Evolutionary conservation across 2,113 vertebrate genomes (phyloP).

Genomic region (Diadophis punctatus): DNA sequence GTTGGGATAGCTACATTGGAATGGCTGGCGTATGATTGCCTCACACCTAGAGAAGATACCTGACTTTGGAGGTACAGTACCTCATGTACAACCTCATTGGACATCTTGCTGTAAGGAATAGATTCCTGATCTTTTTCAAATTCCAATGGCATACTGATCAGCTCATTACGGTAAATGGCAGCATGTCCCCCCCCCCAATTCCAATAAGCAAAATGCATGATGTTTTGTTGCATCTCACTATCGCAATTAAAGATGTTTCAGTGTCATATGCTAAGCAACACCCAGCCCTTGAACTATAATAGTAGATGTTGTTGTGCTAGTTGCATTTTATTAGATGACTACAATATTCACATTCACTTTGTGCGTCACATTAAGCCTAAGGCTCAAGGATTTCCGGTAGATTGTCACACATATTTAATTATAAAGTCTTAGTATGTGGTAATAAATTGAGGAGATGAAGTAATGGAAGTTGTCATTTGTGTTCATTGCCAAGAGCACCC

Average conservation of each 20-base stretch:
- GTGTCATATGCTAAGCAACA: background rate
- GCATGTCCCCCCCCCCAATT: background rate
- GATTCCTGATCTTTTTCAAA: background rate
- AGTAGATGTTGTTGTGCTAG: background rate
- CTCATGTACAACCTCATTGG: background rate
- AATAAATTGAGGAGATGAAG: background rate
- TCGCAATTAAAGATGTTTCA: background rate
- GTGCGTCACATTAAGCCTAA: conserved; percentile 29
- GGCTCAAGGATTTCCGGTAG: background rate
- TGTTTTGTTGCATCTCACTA: background rate
- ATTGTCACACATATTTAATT: background rate
- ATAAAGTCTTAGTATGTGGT: background rate
- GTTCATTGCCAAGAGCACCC: conserved; percentile 4
- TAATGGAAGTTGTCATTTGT: background rate
- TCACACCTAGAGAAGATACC: background rate
- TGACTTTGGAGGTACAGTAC: background rate
- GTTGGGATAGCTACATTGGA: background rate
- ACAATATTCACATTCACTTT: background rate
- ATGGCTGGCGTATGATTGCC: background rate
- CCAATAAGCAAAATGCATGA: background rate
- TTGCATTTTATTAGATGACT: background rate
- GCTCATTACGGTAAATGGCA: background rate
- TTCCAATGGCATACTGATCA: background rate
- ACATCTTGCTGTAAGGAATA: background rate
- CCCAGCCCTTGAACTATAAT: background rate